Evolutionary conservation across 2,797 vertebrate genomes (phyloP), one percentile per base, ranked within the genome.

Genomic region (Acanthurus tractus): DNA sequence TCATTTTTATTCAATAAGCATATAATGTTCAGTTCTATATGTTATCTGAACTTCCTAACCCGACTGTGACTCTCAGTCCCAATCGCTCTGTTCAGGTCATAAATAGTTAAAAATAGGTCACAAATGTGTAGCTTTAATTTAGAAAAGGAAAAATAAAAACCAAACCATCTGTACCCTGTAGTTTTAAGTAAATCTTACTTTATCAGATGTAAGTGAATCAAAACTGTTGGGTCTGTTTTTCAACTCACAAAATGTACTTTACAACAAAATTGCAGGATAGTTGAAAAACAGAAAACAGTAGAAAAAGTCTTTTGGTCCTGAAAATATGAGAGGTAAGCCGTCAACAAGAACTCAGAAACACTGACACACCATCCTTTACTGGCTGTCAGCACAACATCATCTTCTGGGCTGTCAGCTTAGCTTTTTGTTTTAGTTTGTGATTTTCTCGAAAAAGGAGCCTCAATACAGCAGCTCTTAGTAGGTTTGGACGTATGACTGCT

Each of bases 401-500:
- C 63, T 70, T 48, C 72, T 74, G 59, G 52, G 71, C 63, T 53
- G 48, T 62, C 20, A 68, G 8, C 50, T 63, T 25, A 57, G 8
- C 40, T 70, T 70, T 63, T 56, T 29, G 36, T 46, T 40, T 53
- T 48, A 68, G 49, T 29, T 34, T 34, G 29, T 34, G 29, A 34
- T 34, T 34, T 34, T 34, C 29, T 34, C 29, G 8, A 1, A 58
- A 57, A 68, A 11, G 12, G 48, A 74, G 66, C 45, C 71, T 85
- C 20, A 2, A 18, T 75, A 74, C 40, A 9, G 71, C 70, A 62
- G 64, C 73, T 81, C 68, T 70, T 22, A 50, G 73, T 73, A 65
- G 61, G 44, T 86, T 81, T 89, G 87, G 86, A 89, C 68, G 61
- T 57, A 74, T 7, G 59, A 55, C 73, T 76, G 76, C 74, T 64